Evolutionary conservation across 2,888 invertebrate species (phyloP).

Genomic region (Pecten maximus): DNA sequence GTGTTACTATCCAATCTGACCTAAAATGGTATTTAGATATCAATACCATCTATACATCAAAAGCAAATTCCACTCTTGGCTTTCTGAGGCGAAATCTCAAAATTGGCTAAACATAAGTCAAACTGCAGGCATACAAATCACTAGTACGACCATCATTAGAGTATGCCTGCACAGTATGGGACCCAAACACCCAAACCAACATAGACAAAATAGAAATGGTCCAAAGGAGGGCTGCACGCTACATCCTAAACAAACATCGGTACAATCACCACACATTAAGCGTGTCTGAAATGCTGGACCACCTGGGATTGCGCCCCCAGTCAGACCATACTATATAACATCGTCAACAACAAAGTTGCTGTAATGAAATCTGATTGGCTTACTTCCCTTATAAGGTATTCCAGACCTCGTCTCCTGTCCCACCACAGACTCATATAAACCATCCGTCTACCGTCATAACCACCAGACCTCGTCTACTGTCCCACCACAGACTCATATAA

Average conservation of each 20-base stretch:
- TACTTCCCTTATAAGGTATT: too few relatives aligned
- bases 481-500: too few relatives aligned
- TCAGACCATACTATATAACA: too few relatives aligned
- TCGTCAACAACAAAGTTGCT: too few relatives aligned
- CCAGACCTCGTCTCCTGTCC: too few relatives aligned
- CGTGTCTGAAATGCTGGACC: conserved; percentile 41
- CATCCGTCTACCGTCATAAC: too few relatives aligned
- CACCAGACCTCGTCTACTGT: too few relatives aligned
- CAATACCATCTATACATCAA: conserved; percentile 36
- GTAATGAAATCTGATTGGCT: too few relatives aligned
- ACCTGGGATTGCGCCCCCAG: not conserved
- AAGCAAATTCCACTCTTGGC: conserved; percentile 39
- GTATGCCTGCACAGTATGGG: conserved; percentile 39
- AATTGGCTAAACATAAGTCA: not conserved
- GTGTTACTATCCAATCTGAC: conserved; percentile 41
- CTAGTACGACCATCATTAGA: conserved; percentile 37
- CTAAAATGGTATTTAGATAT: conserved; percentile 39
- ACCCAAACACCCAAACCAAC: conserved; percentile 22
- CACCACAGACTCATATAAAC: too few relatives aligned
- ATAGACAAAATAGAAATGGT: conserved; percentile 46
- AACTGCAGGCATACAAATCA: conserved; percentile 44
- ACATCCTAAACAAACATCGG: conserved; percentile 33
- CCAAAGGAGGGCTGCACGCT: conserved; percentile 47
- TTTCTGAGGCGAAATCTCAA: conserved; percentile 46
- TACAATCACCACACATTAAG: conserved; percentile 44